A percentile compares a stretch with the other conserved stretches of the same genome.
These are phyloP conservation scores for Apamea monoglypha DNA, from an alignment of 2,888 invertebrate genomes.

Conservation along the genomic window DNA sequence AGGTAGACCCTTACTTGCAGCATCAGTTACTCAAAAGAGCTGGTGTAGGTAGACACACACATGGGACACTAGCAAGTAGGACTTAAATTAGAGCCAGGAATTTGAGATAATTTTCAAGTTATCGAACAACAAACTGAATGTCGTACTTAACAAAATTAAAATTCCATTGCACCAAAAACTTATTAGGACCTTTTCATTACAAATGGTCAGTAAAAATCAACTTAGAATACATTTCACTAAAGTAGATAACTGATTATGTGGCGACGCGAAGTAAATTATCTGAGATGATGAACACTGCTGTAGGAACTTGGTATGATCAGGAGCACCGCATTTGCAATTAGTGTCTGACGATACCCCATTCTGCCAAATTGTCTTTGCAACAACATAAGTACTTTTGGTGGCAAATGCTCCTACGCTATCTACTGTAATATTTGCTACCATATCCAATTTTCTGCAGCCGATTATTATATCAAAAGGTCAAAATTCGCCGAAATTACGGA, in stretches of 20 bases:
- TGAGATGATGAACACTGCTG: not conserved
- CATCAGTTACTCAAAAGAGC: not conserved
- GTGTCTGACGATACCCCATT: not conserved
- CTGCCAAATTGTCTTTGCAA: too few relatives aligned
- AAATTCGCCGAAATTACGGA: slow-evolving; percentile 18
- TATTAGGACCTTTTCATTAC: too few relatives aligned
- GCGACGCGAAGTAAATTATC: not conserved
- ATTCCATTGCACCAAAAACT: too few relatives aligned
- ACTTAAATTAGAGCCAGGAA: not conserved
- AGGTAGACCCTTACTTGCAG: not conserved
- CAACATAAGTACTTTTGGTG: too few relatives aligned
- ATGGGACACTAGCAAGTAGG: not conserved
- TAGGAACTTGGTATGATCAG: not conserved
- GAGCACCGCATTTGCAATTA: not conserved
- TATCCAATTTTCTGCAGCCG: not conserved
- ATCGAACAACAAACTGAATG: not conserved
- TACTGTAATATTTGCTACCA: not conserved
- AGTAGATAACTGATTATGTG: too few relatives aligned
- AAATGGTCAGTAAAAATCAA: not conserved
- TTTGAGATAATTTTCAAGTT: not conserved
- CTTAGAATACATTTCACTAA: not conserved
- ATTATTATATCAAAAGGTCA: not conserved
- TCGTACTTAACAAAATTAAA: not conserved
- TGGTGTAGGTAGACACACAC: not conserved
- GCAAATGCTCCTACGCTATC: not conserved